Evolutionary conservation across 2,113 vertebrate genomes (phyloP), one percentile per base, ranked within the genome.

Genomic region (Corvus cornix): DNA sequence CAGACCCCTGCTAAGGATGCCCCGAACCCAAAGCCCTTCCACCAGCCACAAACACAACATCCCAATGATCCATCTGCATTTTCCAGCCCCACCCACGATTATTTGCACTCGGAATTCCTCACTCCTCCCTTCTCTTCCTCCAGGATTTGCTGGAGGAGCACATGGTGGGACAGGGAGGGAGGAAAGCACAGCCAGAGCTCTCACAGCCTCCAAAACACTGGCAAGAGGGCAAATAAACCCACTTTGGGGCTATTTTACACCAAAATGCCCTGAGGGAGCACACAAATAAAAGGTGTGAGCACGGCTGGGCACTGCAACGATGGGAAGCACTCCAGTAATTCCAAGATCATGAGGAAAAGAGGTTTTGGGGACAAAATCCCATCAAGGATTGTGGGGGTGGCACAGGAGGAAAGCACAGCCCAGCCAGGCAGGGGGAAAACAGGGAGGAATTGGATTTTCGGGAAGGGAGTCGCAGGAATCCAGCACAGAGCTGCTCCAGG

Each of bases 311-410:
- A 8, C 58, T 12, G 24, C 8, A 17, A 17, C 6, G 16, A 8
- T 13, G 56, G 77, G 74, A 72, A 75, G 79, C 73, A 66, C 62
- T 13, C 24, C 43, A 22, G 23, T 28, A 46, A 46, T 24, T 11
- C 16, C 44, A 21, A 3, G 3, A 9, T 67, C 4, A 2, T 0
- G 16, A n/a, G 31, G 8, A 14, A 24, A 20, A 37, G 49, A 12
- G 10, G 28, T 13, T 2, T 20, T 8, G 39, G 13, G 35, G 62
- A 43, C 3, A 4, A 68, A 70, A 79, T 8, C 7, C 1, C 1
- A 15, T 5, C 19, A 14, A 64, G 64, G 31, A 33, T 60, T n/a
- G 53, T 4, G 31, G n/a, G 60, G 43, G 30, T 0, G 1, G 49
- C 7, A 1, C 30, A 8, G 35, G 2, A 26, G 51, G 39, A 19